phyloP scores from a whole-genome alignment of 2,113 vertebrate genomes.

The Jaculus jaculus region DNA sequence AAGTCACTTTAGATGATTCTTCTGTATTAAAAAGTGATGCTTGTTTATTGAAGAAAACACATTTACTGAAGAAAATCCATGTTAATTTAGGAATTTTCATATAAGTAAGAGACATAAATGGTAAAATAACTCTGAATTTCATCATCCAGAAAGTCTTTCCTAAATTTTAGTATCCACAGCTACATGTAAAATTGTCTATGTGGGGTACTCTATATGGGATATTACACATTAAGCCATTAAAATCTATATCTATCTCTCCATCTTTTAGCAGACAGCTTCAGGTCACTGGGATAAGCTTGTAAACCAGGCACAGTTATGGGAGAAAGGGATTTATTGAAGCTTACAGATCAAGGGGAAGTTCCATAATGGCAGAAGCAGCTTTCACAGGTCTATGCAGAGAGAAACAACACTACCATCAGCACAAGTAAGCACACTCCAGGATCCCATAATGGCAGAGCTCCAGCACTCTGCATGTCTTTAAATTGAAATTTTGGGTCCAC shows the following conservation, averaged over 20 bases:
- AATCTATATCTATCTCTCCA: background rate
- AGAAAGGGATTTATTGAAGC: too few species aligned
- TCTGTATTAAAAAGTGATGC: background rate
- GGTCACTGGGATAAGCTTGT: too few species aligned
- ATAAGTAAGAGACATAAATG: constrained; percentile 7
- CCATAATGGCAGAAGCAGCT: too few species aligned
- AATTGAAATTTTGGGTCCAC: too few species aligned
- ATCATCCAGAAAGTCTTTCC: constrained; percentile 18
- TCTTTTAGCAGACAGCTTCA: too few species aligned
- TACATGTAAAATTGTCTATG: background rate
- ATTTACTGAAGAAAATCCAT: constrained; percentile 22
- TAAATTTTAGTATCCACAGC: constrained; percentile 6
- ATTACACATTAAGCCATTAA: background rate
- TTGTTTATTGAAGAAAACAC: constrained; percentile 5
- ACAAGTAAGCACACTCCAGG: too few species aligned
- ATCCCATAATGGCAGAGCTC: too few species aligned
- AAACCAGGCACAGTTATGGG: too few species aligned
- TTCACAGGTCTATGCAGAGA: too few species aligned
- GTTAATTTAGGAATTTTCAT: background rate
- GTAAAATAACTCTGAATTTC: constrained; percentile 29
- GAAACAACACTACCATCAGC: too few species aligned
- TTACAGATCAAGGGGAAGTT: too few species aligned
- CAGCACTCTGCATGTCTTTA: too few species aligned
- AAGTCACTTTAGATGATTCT: constrained; percentile 12
- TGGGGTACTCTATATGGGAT: background rate